Evolutionary conservation across 2,797 vertebrate species (phyloP).

Genomic region (Coreius guichenoti): DNA sequence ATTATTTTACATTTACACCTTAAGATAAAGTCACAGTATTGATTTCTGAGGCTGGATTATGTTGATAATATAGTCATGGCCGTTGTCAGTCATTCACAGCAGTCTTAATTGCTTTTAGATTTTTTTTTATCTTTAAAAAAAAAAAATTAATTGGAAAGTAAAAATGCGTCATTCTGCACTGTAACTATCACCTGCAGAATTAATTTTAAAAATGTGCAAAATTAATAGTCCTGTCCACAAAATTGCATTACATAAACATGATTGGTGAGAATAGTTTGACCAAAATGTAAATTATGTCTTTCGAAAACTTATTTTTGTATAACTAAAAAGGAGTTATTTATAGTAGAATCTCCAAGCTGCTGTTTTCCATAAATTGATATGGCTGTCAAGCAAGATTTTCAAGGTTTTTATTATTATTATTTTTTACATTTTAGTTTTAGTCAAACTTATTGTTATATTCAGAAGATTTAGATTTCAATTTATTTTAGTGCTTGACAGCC

Average conservation of each 20-base stretch:
- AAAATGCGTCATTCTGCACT: not conserved
- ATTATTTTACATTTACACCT: not conserved
- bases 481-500: not conserved
- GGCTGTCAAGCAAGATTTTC: not conserved
- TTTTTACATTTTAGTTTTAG: not conserved
- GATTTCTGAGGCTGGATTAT: not conserved
- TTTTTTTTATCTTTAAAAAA: no score
- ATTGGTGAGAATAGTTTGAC: not conserved
- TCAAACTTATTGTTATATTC: not conserved
- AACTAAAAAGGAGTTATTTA: not conserved
- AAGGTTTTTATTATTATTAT: no score
- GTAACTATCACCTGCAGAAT: not conserved
- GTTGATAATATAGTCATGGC: not conserved
- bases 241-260: not conserved
- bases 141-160: not conserved
- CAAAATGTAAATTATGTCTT: not conserved
- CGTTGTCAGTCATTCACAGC: not conserved
- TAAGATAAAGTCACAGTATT: not conserved
- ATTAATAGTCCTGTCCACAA: not conserved
- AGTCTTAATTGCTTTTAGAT: not conserved
- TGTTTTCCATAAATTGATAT: not conserved
- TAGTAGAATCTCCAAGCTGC: not conserved
- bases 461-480: not conserved
- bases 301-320: not conserved
- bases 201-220: not conserved